Percentiles rank a stretch among this genome's conserved stretches.
phyloP scores from a whole-genome alignment of 2,888 invertebrate species.

The Agrotis clavis region DNA sequence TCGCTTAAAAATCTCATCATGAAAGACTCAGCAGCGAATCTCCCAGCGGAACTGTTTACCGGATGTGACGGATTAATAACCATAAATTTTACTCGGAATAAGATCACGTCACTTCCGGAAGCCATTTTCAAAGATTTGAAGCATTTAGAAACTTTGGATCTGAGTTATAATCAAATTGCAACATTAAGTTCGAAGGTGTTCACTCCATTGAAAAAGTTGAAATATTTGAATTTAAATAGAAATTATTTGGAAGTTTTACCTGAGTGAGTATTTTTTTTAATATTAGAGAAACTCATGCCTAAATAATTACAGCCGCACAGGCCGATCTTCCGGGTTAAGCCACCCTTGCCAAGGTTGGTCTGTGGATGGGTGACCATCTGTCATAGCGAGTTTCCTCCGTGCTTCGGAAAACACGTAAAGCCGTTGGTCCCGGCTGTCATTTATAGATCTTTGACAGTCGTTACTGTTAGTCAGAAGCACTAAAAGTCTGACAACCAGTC shows the following conservation, averaged over 20 bases:
- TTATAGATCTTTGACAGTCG: too few relatives aligned
- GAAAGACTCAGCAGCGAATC: background rate
- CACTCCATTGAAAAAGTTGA: conserved; percentile 22
- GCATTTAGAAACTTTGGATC: conserved; percentile 49
- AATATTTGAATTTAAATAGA: conserved; percentile 43
- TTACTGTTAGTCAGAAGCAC: too few relatives aligned
- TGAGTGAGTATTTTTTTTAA: conserved; percentile 53
- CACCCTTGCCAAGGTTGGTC: too few relatives aligned
- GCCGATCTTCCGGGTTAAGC: too few relatives aligned
- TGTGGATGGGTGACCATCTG: too few relatives aligned
- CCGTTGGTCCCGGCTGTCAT: too few relatives aligned
- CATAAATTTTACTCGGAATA: conserved; percentile 33
- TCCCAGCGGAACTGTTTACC: conserved; percentile 41
- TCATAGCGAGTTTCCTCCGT: too few relatives aligned
- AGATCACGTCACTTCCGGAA: conserved; percentile 28
- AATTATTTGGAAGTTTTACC: conserved; percentile 49
- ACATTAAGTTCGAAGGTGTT: conserved; percentile 19
- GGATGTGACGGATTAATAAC: conserved; percentile 15
- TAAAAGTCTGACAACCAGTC: too few relatives aligned
- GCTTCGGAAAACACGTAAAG: too few relatives aligned
- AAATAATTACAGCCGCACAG: too few relatives aligned
- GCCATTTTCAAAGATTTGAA: conserved; percentile 22
- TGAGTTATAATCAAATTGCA: conserved; percentile 54
- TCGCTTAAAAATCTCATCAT: conserved; percentile 40
- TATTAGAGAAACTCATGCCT: too few relatives aligned